Conservation (phyloP, 2,888 invertebrate species). For the Axea sp. region DNA sequence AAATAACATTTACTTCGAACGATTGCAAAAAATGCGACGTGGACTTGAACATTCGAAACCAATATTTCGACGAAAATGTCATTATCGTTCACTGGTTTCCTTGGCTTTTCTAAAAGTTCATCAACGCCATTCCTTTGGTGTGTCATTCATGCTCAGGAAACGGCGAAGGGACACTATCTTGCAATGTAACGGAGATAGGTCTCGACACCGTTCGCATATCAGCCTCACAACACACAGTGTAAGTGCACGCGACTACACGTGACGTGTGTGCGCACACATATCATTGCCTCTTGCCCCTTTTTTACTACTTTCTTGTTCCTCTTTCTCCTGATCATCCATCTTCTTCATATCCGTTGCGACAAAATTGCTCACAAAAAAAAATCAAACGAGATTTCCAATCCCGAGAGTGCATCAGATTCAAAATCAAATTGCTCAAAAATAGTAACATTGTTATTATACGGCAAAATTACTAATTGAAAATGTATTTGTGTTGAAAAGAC, state of each 20-base stretch:
- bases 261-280: constrained; percentile 48
- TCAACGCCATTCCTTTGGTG: constrained; percentile 27
- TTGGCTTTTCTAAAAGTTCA: constrained; percentile 49
- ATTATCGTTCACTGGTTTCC: constrained; percentile 22
- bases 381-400: too few species aligned
- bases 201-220: constrained; percentile 54
- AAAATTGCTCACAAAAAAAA: constrained; percentile 7
- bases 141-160: constrained; percentile 58
- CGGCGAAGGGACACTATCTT: constrained; percentile 61
- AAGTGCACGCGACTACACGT: constrained; percentile 41
- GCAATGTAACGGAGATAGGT: constrained; percentile 59
- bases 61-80: constrained; percentile 18
- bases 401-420: too few species aligned
- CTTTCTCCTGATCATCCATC: constrained; percentile 31
- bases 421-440: too few species aligned
- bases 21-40: too few species aligned
- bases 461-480: too few species aligned
- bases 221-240: constrained; percentile 9
- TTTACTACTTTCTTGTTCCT: constrained; percentile 31
- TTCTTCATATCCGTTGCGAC: constrained; percentile 16
- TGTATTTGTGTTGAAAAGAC: too few species aligned
- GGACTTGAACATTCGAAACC: too few species aligned
- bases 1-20: too few species aligned
- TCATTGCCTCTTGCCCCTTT: constrained; percentile 52
- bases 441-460: too few species aligned